Evolutionary conservation across 37 sponge, comb jelly and placozoan genomes (phyloP).

Genomic region (Cliona cf. orientalis): DNA sequence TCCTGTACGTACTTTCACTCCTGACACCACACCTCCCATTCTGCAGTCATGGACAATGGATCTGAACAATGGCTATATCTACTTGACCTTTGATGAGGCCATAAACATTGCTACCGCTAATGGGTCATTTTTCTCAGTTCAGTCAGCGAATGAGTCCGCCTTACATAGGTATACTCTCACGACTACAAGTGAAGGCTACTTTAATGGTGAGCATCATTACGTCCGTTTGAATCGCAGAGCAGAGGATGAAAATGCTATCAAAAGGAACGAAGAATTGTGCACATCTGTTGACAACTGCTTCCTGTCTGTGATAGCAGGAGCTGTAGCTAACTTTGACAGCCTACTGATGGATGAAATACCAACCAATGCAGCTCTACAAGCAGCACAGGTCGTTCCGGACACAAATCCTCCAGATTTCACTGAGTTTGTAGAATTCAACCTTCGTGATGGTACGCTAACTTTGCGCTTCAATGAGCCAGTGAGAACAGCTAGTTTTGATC

Average conservation of each 20-base stretch:
- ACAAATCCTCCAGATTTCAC: conserved; percentile 40
- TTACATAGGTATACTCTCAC: conserved; percentile 16
- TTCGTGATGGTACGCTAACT: conserved; percentile 56
- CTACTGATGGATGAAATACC: conserved; percentile 36
- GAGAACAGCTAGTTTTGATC: conserved; percentile 51
- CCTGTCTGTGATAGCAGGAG: conserved; percentile 44
- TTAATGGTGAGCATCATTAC: not conserved
- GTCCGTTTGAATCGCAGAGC: not conserved
- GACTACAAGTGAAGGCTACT: not conserved
- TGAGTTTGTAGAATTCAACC: conserved; percentile 69
- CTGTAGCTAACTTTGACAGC: conserved; percentile 39
- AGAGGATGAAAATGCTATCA: conserved; percentile 15
- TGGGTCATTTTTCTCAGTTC: conserved; percentile 33
- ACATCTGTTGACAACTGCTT: conserved; percentile 53
- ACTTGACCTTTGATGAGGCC: conserved; percentile 72
- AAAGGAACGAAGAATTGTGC: conserved; percentile 47
- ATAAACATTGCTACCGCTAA: not conserved
- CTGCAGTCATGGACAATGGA: conserved; percentile 64
- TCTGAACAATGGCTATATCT: conserved; percentile 54
- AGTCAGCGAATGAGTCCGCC: conserved; percentile 17
- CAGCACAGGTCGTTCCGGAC: conserved; percentile 56
- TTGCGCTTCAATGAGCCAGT: conserved; percentile 83
- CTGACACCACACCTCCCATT: conserved; percentile 80
- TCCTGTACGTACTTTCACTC: conserved; percentile 63
- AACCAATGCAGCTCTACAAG: conserved; percentile 47